Evolutionary conservation across 2,888 invertebrate species (phyloP).

Genomic region (Alcis repandata): DNA sequence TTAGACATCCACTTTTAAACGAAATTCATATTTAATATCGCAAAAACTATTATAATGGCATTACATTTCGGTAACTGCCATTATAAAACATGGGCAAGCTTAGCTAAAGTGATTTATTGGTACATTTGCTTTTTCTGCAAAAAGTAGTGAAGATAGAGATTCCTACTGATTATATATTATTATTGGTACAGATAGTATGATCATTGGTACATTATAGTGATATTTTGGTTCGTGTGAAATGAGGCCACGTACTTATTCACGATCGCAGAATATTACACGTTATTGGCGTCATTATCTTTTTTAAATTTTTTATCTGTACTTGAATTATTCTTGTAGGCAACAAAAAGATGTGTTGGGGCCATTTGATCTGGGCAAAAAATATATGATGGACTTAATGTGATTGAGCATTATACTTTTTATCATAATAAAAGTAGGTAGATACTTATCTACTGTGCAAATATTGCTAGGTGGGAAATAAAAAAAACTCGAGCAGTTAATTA

Average conservation of each 20-base stretch:
- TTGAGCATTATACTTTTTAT: neutral
- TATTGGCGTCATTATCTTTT: constrained; percentile 64
- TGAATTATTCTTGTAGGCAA: constrained; percentile 47
- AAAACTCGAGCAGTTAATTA: too few relatives aligned
- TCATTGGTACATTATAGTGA: constrained; percentile 46
- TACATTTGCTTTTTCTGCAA: constrained; percentile 28
- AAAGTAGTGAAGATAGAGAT: constrained; percentile 18
- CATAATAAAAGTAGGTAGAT: neutral
- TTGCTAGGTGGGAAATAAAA: too few relatives aligned
- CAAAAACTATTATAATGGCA: constrained; percentile 55
- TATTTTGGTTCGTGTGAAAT: constrained; percentile 66
- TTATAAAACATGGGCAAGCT: constrained; percentile 34
- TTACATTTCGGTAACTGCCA: constrained; percentile 15
- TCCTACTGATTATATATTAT: constrained; percentile 44
- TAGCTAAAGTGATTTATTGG: constrained; percentile 42
- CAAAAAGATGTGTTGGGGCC: constrained; percentile 42
- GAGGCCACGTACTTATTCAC: constrained; percentile 55
- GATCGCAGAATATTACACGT: constrained; percentile 62
- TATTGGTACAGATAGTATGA: constrained; percentile 33
- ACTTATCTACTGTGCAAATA: too few relatives aligned
- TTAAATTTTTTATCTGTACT: constrained; percentile 47
- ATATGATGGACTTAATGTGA: neutral
- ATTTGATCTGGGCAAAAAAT: neutral
- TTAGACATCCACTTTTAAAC: constrained; percentile 31
- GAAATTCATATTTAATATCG: constrained; percentile 58